Evolutionary conservation across 1,140 invertebrate species (phyloP).

Genomic region (Pogonognathellus flavescens): DNA sequence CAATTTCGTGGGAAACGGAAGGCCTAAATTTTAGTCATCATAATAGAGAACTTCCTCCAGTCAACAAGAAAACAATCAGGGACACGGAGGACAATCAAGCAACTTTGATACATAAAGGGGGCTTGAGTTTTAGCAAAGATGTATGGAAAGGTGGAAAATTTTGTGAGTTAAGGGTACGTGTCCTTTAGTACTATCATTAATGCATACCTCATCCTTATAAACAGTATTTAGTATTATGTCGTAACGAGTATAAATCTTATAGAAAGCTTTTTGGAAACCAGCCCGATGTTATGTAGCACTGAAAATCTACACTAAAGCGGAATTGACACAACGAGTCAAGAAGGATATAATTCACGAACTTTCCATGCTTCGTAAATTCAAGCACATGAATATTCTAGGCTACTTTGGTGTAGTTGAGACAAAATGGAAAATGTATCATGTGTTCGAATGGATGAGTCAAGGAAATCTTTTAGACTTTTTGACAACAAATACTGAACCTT

Average conservation of each 20-base stretch:
- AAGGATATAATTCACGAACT: slow-evolving; percentile 26
- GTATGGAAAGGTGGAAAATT: background rate
- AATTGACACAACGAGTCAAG: background rate
- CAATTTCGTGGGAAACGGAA: background rate
- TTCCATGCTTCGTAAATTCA: background rate
- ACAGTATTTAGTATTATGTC: background rate
- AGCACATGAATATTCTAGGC: slow-evolving; percentile 9
- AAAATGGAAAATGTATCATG: slow-evolving; percentile 34
- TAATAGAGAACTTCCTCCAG: slow-evolving; percentile 6
- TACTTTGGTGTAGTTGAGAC: slow-evolving; percentile 35
- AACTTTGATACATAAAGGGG: slow-evolving; percentile 6
- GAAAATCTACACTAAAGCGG: slow-evolving; percentile 5
- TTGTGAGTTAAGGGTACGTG: background rate
- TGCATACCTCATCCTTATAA: background rate
- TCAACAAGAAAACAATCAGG: slow-evolving; percentile 20
- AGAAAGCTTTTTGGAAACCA: slow-evolving; percentile 11
- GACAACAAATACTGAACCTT: background rate
- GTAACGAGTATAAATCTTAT: background rate
- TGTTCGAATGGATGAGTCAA: slow-evolving; percentile 4
- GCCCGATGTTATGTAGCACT: slow-evolving; percentile 12
- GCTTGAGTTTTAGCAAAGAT: background rate
- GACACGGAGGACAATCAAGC: slow-evolving; percentile 18
- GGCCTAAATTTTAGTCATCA: slow-evolving; percentile 27
- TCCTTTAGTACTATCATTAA: background rate
- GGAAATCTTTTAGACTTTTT: slow-evolving; percentile 3